phyloP scores from a whole-genome alignment of 2,113 vertebrate genomes.

The Crotophaga sulcirostris region DNA sequence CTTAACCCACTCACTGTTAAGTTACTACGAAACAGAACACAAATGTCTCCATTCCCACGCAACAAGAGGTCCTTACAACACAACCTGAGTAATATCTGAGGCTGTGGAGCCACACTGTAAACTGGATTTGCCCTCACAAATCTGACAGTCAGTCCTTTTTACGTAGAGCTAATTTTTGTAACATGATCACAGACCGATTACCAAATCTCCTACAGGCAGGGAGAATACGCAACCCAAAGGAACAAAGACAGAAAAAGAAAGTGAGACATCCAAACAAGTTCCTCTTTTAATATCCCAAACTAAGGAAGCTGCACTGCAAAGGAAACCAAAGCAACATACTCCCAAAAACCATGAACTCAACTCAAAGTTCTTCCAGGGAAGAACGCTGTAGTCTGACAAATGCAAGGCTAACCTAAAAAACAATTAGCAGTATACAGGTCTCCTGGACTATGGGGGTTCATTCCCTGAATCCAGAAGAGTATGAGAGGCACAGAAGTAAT shows the following conservation, averaged over 20 bases:
- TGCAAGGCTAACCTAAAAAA: background rate
- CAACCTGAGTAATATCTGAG: background rate
- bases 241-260: background rate
- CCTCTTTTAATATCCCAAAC: background rate
- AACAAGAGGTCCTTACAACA: background rate
- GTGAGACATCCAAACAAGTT: background rate
- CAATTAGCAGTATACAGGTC: background rate
- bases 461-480: background rate
- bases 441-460: background rate
- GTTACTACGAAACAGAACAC: background rate
- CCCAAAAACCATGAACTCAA: background rate
- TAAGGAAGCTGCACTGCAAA: background rate
- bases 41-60: background rate
- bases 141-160: background rate
- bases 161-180: background rate
- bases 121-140: background rate
- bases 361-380: background rate
- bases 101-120: background rate
- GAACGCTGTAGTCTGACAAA: background rate
- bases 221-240: background rate
- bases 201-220: fast-evolving
- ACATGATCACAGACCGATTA: background rate
- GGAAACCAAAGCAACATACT: background rate
- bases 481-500: background rate
- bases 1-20: background rate